Percentiles rank a stretch among this genome's conserved stretches.
phyloP scores from a whole-genome alignment of 2,888 invertebrate species.

The Agrypnus murinus region DNA sequence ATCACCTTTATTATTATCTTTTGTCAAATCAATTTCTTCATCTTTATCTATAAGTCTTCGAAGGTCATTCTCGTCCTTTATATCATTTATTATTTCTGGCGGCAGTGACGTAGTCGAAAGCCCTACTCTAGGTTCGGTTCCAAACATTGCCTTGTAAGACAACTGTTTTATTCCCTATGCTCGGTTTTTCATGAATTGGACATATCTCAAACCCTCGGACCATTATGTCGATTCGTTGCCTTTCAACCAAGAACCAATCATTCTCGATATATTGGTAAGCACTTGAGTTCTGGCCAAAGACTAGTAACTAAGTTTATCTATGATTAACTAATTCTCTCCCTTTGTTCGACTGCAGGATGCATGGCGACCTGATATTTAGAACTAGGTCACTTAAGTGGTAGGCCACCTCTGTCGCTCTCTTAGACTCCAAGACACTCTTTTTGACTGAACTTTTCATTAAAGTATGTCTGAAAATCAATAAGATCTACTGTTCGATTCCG shows the following conservation, averaged over 20 bases:
- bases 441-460: too few relatives aligned
- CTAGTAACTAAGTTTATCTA: constrained; percentile 56
- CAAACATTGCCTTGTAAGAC: constrained; percentile 23
- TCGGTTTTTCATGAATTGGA: constrained; percentile 12
- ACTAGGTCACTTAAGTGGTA: constrained; percentile 62
- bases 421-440: too few relatives aligned
- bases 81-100: not conserved
- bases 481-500: constrained; percentile 31
- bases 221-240: not conserved
- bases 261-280: constrained; percentile 57
- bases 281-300: constrained; percentile 62
- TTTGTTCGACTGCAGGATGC: constrained; percentile 61
- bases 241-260: not conserved
- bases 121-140: constrained; percentile 4
- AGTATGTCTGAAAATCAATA: constrained; percentile 31
- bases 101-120: not conserved
- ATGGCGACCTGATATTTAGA: constrained; percentile 61
- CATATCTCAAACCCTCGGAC: not conserved
- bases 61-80: not conserved
- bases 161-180: constrained; percentile 45
- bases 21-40: too few relatives aligned
- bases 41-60: too few relatives aligned
- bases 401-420: constrained; percentile 56
- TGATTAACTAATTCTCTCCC: constrained; percentile 60
- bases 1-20: too few relatives aligned